Evolutionary conservation across 2,888 invertebrate genomes (phyloP), one percentile per base, ranked within the genome.

Genomic region (Azorinus chamasolen): DNA sequence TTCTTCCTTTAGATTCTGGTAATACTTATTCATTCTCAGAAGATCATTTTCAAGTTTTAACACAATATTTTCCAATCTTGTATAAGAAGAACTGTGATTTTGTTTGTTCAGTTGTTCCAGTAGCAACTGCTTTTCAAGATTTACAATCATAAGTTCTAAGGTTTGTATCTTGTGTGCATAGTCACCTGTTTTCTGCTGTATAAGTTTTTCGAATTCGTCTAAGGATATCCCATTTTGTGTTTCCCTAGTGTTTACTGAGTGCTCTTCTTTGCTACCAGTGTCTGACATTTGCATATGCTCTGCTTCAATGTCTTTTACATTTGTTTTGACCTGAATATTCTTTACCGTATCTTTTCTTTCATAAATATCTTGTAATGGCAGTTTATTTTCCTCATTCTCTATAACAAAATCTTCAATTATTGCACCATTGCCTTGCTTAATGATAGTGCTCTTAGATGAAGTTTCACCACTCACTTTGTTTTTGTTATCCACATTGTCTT

Each of bases 11-110:
- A 91, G 66, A 2, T 76, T 64, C 2, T 69, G 72, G 59, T 89
- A 88, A 59, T 83, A 89, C 54, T 88, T 84, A 46, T 86, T 89
- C 50, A 91, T 77, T 69, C 82, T 84, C 53, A 90, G 54, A 6
- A 92, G 72, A 39, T 89, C 88, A 63, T 90, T 91, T 78, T 91
- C 91, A 8, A 92, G 63, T 54, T 72, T 85, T 1, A 91, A 74
- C 32, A 91, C 86, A 43, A 88, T 86, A 66, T 89, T 90, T 78
- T 91, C 92, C 24, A 91, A 71, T 25, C 80, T 79, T 10, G 84
- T 75, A 14, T 89, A 82, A 0, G 87, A 79, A 16, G 74, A 79
- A 5, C 87, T 72, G 45, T 89, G 87, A 50, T 87, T 87, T 62
- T 86, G 88, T 70, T 89, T 87, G 22, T 86, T 74, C 16, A 90